Conservation (phyloP, 2,797 vertebrate species). For the Sebastolobus altivelis region DNA sequence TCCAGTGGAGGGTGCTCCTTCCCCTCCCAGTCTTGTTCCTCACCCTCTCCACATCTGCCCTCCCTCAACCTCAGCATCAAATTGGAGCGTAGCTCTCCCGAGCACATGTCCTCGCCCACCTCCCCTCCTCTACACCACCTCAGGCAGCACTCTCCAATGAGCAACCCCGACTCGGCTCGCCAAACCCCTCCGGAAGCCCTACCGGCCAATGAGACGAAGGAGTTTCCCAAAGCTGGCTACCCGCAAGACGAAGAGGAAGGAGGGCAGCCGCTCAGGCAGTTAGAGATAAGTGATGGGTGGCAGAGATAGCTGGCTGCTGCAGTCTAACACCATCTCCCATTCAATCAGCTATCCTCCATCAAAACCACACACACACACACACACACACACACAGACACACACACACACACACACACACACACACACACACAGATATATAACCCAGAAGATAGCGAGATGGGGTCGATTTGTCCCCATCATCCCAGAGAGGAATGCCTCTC, state of each 20-base stretch:
- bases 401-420: slow-evolving; percentile 25
- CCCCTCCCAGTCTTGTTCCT: slow-evolving; percentile 79
- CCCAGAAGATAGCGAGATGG: slow-evolving; percentile 36
- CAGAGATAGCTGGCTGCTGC: slow-evolving; percentile 86
- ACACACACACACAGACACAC: slow-evolving; percentile 22
- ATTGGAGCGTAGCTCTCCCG: slow-evolving; percentile 91
- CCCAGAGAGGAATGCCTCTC: slow-evolving; percentile 54
- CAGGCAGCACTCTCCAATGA: slow-evolving; percentile 76
- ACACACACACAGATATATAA: slow-evolving; percentile 21
- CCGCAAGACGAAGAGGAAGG: slow-evolving; percentile 77
- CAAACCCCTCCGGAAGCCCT: slow-evolving; percentile 68
- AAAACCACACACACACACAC: slow-evolving; percentile 34
- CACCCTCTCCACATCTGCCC: slow-evolving; percentile 73
- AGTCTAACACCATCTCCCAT: slow-evolving; percentile 30
- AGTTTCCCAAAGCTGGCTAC: slow-evolving; percentile 82
- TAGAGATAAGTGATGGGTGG: slow-evolving; percentile 87
- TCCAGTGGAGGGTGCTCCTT: slow-evolving; percentile 80
- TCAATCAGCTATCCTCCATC: slow-evolving; percentile 37
- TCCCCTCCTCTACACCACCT: slow-evolving; percentile 80
- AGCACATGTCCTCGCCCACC: slow-evolving; percentile 82
- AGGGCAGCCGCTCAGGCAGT: slow-evolving; percentile 72
- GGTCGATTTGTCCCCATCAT: slow-evolving; percentile 34
- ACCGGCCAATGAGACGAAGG: slow-evolving; percentile 77
- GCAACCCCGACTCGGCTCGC: slow-evolving; percentile 67
- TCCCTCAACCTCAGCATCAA: slow-evolving; percentile 90